phyloP scores from a whole-genome alignment of 1,140 invertebrate species.

The Formica exsecta region DNA sequence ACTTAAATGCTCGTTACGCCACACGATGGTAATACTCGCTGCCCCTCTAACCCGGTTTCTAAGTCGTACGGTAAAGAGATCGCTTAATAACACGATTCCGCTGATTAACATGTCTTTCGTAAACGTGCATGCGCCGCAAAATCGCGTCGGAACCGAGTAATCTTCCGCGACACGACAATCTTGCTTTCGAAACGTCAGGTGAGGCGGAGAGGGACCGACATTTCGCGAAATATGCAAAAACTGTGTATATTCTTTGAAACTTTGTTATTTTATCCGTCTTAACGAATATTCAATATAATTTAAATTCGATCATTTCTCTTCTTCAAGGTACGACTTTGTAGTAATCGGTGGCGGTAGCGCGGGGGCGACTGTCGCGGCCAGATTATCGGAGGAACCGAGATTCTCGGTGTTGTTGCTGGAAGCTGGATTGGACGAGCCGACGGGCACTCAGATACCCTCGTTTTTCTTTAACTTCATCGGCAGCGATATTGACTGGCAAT shows the following conservation, averaged over 20 bases:
- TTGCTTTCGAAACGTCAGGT: constrained; percentile 38
- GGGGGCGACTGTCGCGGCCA: constrained; percentile 93
- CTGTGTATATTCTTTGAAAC: neutral
- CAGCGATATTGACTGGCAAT: constrained; percentile 95
- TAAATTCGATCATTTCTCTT: neutral
- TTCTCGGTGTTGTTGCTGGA: constrained; percentile 94
- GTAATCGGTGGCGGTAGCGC: constrained; percentile 96
- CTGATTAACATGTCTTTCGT: constrained; percentile 52
- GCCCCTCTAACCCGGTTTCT: constrained; percentile 62
- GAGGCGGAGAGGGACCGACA: neutral
- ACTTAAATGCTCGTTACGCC: neutral
- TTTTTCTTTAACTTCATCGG: constrained; percentile 95
- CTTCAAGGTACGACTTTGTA: constrained; percentile 92
- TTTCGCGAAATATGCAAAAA: neutral
- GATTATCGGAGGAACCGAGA: constrained; percentile 92
- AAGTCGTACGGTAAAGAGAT: constrained; percentile 42
- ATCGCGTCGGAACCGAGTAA: constrained; percentile 30
- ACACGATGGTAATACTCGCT: neutral
- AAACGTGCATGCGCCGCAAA: constrained; percentile 27
- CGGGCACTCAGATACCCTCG: constrained; percentile 93
- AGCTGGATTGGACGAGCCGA: constrained; percentile 93
- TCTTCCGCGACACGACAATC: constrained; percentile 30
- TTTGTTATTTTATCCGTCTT: neutral
- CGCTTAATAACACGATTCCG: constrained; percentile 41
- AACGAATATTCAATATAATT: too few species aligned